Percentiles rank a stretch among this genome's conserved stretches.
Evolutionary conservation across 2,888 invertebrate genomes (phyloP).

Genomic region (Catocala sponsa): DNA sequence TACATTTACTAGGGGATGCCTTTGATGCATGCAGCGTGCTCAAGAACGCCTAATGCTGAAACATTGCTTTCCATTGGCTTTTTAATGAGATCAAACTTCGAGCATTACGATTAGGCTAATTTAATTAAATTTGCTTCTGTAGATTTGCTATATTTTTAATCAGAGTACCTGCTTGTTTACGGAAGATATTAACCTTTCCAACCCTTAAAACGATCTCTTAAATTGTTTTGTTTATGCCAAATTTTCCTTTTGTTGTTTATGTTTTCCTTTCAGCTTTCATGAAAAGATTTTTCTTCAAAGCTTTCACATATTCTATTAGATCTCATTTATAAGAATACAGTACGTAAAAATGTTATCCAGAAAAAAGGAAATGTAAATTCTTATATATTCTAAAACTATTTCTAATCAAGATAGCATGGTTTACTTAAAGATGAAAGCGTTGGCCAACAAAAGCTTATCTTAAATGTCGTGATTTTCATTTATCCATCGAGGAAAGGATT

Average conservation of each 20-base stretch:
- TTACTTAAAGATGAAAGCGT: slow-evolving; percentile 4
- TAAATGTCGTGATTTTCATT: background rate
- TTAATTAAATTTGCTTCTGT: background rate
- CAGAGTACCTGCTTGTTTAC: background rate
- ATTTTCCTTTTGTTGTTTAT: slow-evolving; percentile 2
- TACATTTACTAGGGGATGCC: slow-evolving; percentile 27
- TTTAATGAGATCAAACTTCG: background rate
- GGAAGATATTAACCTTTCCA: background rate
- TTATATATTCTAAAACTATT: background rate
- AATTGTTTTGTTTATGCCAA: background rate
- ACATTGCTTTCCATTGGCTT: slow-evolving; percentile 73
- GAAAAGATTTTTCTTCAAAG: background rate
- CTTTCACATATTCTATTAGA: slow-evolving; percentile 4
- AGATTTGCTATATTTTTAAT: background rate
- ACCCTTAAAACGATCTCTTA: background rate
- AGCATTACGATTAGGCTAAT: background rate
- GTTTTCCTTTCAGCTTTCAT: background rate
- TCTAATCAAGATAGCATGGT: background rate
- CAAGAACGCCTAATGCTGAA: slow-evolving; percentile 51
- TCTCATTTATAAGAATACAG: background rate
- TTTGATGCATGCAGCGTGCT: slow-evolving; percentile 74
- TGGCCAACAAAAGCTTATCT: slow-evolving; percentile 7
- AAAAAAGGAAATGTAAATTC: slow-evolving; percentile 2
- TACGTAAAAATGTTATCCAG: background rate
- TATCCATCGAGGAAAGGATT: background rate